phyloP scores from a whole-genome alignment of 2,113 vertebrate species.

The Myodes glareolus region DNA sequence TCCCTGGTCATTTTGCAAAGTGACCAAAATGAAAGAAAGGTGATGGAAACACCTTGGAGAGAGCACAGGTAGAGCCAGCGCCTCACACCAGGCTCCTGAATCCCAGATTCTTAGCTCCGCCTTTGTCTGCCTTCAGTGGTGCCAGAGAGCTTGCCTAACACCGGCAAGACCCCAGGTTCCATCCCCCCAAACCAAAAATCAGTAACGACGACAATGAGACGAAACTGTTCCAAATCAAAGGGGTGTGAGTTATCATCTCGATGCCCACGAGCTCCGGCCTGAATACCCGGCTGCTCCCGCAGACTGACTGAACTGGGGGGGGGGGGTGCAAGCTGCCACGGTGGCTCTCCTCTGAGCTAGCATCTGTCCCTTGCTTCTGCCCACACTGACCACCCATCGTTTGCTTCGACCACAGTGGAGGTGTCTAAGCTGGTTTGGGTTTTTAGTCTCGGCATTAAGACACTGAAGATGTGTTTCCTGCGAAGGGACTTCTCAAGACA shows the following conservation, averaged over 20 bases:
- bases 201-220: background rate
- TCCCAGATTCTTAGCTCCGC: background rate
- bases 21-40: background rate
- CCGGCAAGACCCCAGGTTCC: background rate
- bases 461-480: background rate
- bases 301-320: background rate
- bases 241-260: background rate
- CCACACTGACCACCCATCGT: background rate
- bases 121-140: background rate
- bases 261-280: background rate
- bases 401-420: background rate
- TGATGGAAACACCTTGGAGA: background rate
- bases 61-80: background rate
- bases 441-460: constrained; percentile 24
- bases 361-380: background rate
- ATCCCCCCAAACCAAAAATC: background rate
- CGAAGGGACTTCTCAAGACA: constrained; percentile 48
- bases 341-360: background rate
- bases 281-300: background rate
- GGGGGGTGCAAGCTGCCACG: background rate
- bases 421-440: background rate
- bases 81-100: background rate
- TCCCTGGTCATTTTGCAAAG: background rate
- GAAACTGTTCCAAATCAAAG: background rate
- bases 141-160: background rate